A percentile compares a stretch with the other conserved stretches of the same genome.
phyloP scores from a whole-genome alignment of 2,888 invertebrate species.

The Anorthoa munda region DNA sequence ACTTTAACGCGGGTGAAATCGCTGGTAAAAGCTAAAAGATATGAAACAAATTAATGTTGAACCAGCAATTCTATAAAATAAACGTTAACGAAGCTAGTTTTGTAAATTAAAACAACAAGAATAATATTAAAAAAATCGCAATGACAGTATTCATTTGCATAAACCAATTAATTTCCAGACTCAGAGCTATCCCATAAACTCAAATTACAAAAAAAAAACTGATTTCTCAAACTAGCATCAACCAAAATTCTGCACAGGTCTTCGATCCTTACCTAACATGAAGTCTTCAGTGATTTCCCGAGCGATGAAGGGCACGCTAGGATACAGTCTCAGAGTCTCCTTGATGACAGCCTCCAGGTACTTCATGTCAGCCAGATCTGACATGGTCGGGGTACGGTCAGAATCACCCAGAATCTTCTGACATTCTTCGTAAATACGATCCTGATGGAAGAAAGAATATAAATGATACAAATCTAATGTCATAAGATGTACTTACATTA shows the following conservation, averaged over 20 bases:
- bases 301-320: conserved; percentile 93
- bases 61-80: neutral
- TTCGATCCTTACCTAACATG: conserved; percentile 85
- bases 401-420: conserved; percentile 78
- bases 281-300: conserved; percentile 91
- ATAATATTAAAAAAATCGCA: neutral
- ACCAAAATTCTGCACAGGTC: too few species aligned
- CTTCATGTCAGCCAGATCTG: conserved; percentile 91
- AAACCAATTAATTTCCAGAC: neutral
- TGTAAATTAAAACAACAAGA: neutral
- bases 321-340: conserved; percentile 92
- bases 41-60: too few species aligned
- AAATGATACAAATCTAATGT: neutral
- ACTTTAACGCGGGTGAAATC: too few species aligned
- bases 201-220: too few species aligned
- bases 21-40: too few species aligned
- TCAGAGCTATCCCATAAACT: too few species aligned
- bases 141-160: neutral
- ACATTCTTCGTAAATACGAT: conserved; percentile 84
- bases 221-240: too few species aligned
- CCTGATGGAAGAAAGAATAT: conserved; percentile 66
- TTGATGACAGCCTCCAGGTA: conserved; percentile 94
- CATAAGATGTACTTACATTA: too few species aligned
- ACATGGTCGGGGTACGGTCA: conserved; percentile 87
- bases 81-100: neutral